phyloP scores from a whole-genome alignment of 1,140 invertebrate species.

The Lutraria rhynchaena region DNA sequence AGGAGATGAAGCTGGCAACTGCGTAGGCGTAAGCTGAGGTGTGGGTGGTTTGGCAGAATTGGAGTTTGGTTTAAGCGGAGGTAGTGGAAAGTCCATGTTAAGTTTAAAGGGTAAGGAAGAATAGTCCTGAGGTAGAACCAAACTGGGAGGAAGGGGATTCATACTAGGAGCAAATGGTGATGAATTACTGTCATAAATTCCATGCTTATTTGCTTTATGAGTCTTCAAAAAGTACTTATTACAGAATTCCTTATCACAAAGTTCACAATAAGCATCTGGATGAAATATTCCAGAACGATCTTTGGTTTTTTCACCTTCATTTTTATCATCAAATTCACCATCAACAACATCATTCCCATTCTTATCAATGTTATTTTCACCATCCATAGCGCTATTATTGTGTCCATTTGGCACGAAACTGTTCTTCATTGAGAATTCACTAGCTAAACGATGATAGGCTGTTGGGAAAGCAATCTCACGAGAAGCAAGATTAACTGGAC shows the following conservation, averaged over 20 bases:
- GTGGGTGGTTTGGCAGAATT: conserved; percentile 59
- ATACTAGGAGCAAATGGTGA: conserved; percentile 71
- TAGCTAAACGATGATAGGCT: conserved; percentile 79
- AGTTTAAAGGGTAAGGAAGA: conserved; percentile 57
- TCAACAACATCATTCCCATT: conserved; percentile 57
- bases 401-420: conserved; percentile 92
- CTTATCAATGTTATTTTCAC: conserved; percentile 54
- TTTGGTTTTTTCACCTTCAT: conserved; percentile 55
- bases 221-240: conserved; percentile 89
- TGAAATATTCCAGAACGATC: conserved; percentile 73
- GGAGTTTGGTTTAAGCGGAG: conserved; percentile 58
- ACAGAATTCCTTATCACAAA: conserved; percentile 85
- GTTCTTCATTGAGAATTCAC: conserved; percentile 77
- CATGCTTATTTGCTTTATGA: conserved; percentile 99
- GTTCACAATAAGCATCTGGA: conserved; percentile 93
- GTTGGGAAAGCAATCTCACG: conserved; percentile 74
- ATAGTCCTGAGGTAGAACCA: conserved; percentile 68
- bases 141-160: conserved; percentile 47
- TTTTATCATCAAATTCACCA: conserved; percentile 57
- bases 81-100: conserved; percentile 60
- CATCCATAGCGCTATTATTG: conserved; percentile 55
- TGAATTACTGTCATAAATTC: conserved; percentile 86
- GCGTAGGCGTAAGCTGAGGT: conserved; percentile 54
- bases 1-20: conserved; percentile 28
- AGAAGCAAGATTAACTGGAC: conserved; percentile 48